Evolutionary conservation across 1,140 invertebrate species (phyloP).

Genomic region (Pseudomyrmex dendroicus): DNA sequence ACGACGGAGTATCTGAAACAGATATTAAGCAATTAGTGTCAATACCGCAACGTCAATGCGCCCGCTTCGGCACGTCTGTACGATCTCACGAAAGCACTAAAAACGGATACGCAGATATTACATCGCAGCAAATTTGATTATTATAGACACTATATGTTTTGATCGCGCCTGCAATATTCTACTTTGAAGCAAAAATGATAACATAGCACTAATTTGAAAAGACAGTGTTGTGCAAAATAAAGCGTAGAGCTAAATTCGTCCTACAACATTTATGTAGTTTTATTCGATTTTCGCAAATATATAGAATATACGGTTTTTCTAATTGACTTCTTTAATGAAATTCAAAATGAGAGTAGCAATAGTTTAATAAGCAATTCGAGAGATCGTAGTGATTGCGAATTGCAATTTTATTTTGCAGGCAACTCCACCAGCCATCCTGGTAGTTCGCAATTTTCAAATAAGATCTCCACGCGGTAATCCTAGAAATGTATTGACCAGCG

Average conservation of each 20-base stretch:
- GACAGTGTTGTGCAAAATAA: neutral
- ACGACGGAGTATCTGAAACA: constrained; percentile 94
- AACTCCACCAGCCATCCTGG: neutral
- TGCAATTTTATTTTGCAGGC: constrained; percentile 29
- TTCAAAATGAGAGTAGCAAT: neutral
- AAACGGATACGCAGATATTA: neutral
- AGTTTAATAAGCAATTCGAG: constrained; percentile 41
- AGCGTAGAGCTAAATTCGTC: neutral
- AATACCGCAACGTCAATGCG: constrained; percentile 46
- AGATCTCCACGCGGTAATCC: constrained; percentile 37
- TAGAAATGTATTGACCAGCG: constrained; percentile 34
- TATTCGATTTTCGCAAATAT: neutral
- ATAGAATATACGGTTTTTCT: neutral
- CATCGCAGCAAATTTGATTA: neutral
- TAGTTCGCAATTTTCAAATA: constrained; percentile 41
- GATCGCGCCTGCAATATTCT: neutral
- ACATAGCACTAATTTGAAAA: neutral
- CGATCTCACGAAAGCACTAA: constrained; percentile 2
- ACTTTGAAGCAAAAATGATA: neutral
- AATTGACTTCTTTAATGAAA: constrained; percentile 34
- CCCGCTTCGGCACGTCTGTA: constrained; percentile 19
- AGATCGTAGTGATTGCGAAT: constrained; percentile 16
- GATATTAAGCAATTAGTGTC: constrained; percentile 74
- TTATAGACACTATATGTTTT: neutral
- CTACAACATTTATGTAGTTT: neutral